Evolutionary conservation across 2,113 vertebrate genomes (phyloP).

Genomic region (Coryphaenoides rupestris): DNA sequence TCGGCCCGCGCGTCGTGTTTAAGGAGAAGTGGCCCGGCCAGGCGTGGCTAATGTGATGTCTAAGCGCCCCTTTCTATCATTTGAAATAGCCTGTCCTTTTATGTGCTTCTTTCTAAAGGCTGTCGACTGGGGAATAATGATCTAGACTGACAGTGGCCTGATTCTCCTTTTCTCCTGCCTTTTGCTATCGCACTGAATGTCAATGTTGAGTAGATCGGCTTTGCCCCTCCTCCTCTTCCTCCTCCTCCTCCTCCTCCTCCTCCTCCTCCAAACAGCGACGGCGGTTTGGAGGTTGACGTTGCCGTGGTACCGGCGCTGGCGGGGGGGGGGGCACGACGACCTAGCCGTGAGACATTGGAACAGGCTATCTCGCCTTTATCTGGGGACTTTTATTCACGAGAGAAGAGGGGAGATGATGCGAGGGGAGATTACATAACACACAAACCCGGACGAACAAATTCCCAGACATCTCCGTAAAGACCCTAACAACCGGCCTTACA

Average conservation of each 20-base stretch:
- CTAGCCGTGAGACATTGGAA: constrained; percentile 27
- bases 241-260: constrained; percentile 7
- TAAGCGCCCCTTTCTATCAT: constrained; percentile 32
- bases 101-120: constrained; percentile 54
- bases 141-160: constrained; percentile 63
- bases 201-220: constrained; percentile 36
- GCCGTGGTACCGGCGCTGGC: constrained; percentile 25
- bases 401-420: constrained; percentile 25
- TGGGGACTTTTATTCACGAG: constrained; percentile 40
- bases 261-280: not conserved
- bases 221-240: constrained; percentile 17
- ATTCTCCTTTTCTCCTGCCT: constrained; percentile 40
- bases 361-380: constrained; percentile 31
- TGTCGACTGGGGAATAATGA: constrained; percentile 60
- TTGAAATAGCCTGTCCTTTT: constrained; percentile 54
- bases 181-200: constrained; percentile 38
- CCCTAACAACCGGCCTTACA: constrained; percentile 24
- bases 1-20: constrained; percentile 45
- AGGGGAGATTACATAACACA: constrained; percentile 46
- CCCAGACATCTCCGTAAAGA: constrained; percentile 22
- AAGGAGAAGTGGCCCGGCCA: constrained; percentile 41
- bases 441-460: constrained; percentile 29
- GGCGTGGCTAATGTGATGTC: constrained; percentile 55
- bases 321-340: too few species aligned
- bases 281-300: constrained; percentile 6